A percentile compares a stretch with the other conserved stretches of the same genome.
phyloP scores from a whole-genome alignment of 2,888 invertebrate genomes.

The Zonitis immaculata region DNA sequence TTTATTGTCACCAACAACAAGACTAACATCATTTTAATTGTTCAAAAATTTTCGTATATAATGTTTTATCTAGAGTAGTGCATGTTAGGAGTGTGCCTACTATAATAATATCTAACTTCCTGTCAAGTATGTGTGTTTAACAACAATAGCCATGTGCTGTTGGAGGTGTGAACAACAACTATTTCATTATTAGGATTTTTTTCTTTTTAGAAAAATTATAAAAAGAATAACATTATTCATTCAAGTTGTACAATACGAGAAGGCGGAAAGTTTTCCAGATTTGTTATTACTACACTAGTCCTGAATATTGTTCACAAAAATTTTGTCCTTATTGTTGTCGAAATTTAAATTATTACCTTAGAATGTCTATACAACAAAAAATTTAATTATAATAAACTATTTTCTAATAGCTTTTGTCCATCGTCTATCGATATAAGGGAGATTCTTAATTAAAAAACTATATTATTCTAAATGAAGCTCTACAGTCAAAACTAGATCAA shows the following conservation, averaged over 20 bases:
- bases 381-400: too few species aligned
- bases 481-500: not conserved
- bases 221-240: too few species aligned
- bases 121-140: not conserved
- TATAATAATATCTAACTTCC: not conserved
- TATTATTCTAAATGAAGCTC: too few species aligned
- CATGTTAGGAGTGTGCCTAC: not conserved
- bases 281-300: not conserved
- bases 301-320: too few species aligned
- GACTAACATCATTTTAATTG: conserved; percentile 1
- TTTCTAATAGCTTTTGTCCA: not conserved
- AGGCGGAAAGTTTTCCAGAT: not conserved
- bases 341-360: not conserved
- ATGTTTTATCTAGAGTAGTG: too few species aligned
- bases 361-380: too few species aligned
- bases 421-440: too few species aligned
- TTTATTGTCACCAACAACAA: not conserved
- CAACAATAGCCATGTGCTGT: not conserved
- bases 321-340: too few species aligned
- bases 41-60: too few species aligned
- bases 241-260: too few species aligned
- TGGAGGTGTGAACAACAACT: not conserved
- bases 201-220: too few species aligned
- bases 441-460: not conserved
- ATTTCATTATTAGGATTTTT: not conserved